Conservation (phyloP, 2,797 vertebrate species). For the Myripristis jacobus region DNA sequence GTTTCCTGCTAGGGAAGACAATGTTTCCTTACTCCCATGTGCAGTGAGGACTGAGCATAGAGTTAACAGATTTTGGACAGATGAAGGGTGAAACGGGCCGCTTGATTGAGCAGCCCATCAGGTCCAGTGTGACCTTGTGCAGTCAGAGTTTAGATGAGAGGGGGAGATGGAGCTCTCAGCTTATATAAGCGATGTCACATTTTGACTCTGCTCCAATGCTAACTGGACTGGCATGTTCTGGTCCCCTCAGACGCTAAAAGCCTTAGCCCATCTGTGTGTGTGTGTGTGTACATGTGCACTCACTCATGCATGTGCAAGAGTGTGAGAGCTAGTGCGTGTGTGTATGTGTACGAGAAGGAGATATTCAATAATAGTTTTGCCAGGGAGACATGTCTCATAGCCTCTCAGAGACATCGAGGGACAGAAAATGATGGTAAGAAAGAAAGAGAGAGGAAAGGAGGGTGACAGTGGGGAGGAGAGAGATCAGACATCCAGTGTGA, state of each 20-base stretch:
- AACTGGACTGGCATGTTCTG: constrained; percentile 49
- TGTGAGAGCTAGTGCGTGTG: not conserved
- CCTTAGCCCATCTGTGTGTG: constrained; percentile 17
- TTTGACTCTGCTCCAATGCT: constrained; percentile 53
- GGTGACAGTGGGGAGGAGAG: constrained; percentile 45
- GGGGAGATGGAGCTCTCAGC: constrained; percentile 48
- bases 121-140: constrained; percentile 65
- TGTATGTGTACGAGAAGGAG: constrained; percentile 9
- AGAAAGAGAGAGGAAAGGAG: constrained; percentile 23
- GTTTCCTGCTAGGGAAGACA: constrained; percentile 24
- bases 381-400: constrained; percentile 32
- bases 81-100: constrained; percentile 58
- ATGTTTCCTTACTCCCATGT: constrained; percentile 36
- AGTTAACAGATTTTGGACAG: constrained; percentile 69
- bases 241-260: constrained; percentile 26
- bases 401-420: constrained; percentile 43
- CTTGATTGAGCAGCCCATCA: constrained; percentile 69
- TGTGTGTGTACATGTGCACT: constrained; percentile 1
- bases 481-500: constrained; percentile 54
- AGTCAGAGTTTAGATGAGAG: constrained; percentile 55
- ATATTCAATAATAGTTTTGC: constrained; percentile 50
- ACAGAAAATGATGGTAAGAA: constrained; percentile 23
- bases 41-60: constrained; percentile 61
- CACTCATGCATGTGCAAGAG: too few species aligned
- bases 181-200: constrained; percentile 71